These are phyloP conservation scores for Pterostichus madidus DNA, from an alignment of 2,888 invertebrate species.

Conservation along the genomic window DNA sequence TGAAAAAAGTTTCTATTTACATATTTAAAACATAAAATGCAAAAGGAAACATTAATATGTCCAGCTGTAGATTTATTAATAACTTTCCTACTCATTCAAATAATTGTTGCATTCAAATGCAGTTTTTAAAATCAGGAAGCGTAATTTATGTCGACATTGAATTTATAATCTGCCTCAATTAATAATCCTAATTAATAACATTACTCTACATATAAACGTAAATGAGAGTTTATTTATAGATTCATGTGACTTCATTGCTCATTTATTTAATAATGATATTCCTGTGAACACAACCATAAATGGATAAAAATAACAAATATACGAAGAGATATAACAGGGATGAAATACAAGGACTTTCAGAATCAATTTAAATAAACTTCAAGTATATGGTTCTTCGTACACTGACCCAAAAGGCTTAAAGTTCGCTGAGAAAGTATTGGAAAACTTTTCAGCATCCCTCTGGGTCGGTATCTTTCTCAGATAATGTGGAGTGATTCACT, in stretches of 20 bases:
- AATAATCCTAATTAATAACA: conserved; percentile 2
- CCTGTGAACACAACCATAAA: background rate
- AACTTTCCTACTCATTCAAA: background rate
- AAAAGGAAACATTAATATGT: too few relatives aligned
- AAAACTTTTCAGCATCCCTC: conserved; percentile 29
- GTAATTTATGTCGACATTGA: background rate
- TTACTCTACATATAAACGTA: background rate
- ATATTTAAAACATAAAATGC: too few relatives aligned
- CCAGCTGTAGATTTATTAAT: background rate
- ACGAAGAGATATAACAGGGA: background rate
- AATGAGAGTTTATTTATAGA: background rate
- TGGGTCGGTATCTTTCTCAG: conserved; percentile 9
- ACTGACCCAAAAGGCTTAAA: conserved; percentile 15
- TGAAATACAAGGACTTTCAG: background rate
- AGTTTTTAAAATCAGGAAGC: conserved; percentile 7
- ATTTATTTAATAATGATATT: background rate
- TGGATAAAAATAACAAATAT: background rate
- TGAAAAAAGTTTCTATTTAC: too few relatives aligned
- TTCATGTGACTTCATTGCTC: background rate
- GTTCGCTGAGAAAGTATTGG: conserved; percentile 5
- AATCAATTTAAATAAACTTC: conserved; percentile 9
- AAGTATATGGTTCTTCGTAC: background rate
- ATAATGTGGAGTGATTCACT: conserved; percentile 46
- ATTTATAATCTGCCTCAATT: background rate
- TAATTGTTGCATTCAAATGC: conserved; percentile 1